Evolutionary conservation across 1,140 invertebrate species (phyloP).

Genomic region (Solenopsis fugax): DNA sequence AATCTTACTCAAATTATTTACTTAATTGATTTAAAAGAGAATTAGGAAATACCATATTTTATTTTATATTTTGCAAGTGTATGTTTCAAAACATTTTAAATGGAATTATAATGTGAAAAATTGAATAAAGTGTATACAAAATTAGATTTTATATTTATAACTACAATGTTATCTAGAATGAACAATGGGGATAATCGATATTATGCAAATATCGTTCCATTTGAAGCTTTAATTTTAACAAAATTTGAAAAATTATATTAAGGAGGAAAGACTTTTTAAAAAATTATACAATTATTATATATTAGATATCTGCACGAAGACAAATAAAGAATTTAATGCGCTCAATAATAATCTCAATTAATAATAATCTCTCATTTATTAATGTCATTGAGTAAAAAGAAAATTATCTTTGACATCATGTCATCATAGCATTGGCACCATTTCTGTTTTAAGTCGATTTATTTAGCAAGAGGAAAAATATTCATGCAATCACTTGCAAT

Average conservation of each 20-base stretch:
- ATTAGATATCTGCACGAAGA: neutral
- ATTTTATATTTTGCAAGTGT: neutral
- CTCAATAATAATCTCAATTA: neutral
- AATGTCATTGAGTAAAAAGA: neutral
- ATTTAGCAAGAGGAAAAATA: neutral
- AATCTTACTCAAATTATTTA: neutral
- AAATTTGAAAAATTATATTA: no score
- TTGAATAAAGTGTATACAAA: neutral
- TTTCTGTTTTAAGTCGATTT: neutral
- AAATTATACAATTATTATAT: neutral
- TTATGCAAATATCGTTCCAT: neutral
- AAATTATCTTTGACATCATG: neutral
- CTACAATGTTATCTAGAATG: no score
- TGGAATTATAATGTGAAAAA: neutral
- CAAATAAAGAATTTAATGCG: neutral
- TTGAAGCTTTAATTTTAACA: neutral
- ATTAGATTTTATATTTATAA: neutral
- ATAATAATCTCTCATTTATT: neutral
- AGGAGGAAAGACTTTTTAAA: neutral
- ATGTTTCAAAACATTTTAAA: neutral
- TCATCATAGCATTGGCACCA: neutral
- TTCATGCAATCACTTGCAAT: neutral
- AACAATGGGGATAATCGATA: neutral
- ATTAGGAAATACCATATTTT: neutral
- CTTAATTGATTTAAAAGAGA: neutral